Conservation (phyloP, 1,140 invertebrate genomes). For the Leptinotarsa texana region DNA sequence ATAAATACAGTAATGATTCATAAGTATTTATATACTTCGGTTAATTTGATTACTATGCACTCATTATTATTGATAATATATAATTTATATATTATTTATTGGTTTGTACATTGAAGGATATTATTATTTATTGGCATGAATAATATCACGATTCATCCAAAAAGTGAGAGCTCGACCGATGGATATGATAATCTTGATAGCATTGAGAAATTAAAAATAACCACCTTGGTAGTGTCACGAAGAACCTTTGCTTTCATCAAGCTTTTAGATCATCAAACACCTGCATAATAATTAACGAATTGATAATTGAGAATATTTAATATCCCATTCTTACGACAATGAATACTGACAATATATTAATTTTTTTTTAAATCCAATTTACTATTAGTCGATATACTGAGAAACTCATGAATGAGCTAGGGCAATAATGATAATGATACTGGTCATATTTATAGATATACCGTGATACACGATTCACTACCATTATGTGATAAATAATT, state of each 20-base stretch:
- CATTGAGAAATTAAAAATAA: constrained; percentile 33
- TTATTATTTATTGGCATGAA: constrained; percentile 35
- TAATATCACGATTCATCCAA: constrained; percentile 38
- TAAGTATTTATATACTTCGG: not conserved
- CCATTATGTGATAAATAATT: not conserved
- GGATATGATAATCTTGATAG: constrained; percentile 32
- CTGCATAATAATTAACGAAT: constrained; percentile 35
- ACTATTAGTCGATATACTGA: not conserved
- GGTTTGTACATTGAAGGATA: constrained; percentile 1
- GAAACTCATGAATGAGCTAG: constrained; percentile 15
- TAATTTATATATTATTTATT: not conserved
- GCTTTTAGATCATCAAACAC: constrained; percentile 40
- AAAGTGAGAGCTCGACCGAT: constrained; percentile 37
- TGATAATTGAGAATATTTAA: constrained; percentile 18
- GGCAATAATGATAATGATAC: constrained; percentile 2
- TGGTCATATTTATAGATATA: constrained; percentile 20
- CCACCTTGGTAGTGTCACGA: constrained; percentile 43
- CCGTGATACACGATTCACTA: constrained; percentile 20
- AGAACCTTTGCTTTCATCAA: constrained; percentile 35
- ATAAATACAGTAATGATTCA: constrained; percentile 11
- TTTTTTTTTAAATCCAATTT: not conserved
- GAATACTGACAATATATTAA: constrained; percentile 22
- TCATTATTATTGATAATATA: not conserved
- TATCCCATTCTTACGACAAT: constrained; percentile 22
- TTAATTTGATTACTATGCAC: constrained; percentile 9